Base-by-base conservation (phyloP, 2,797 vertebrate species). In the Cephalopachus bancanus region DNA sequence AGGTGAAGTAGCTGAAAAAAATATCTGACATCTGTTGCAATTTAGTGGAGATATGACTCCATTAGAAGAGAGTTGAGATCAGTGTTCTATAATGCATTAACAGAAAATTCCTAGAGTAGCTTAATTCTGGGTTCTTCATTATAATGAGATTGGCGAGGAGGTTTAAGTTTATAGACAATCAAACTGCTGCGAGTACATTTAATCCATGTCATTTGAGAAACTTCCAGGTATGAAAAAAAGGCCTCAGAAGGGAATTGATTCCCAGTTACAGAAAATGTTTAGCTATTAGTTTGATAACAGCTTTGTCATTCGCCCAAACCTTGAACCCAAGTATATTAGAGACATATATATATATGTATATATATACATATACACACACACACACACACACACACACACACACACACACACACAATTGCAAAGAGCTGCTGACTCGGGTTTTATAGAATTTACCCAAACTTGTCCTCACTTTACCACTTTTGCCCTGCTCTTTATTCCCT, bases 41-140 rank as follows among this genome's bases (percentile, higher is more conserved):
- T 26, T 88, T 55, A 74, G 55, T 88, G n/a, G 8, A 88, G 81
- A n/a, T 19, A 81, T 9, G 81, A 71, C 60, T 71, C 11, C 64
- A 74, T 72, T 88, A 80, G 75, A 55, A 62, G 33, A 60, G 24
- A 81, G 24, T 24, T 88, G 69, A 93, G 10, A 53, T 37, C 57
- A 80, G 4, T 72, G 19, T 53, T 74, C 14, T 64, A 53, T 14
- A 79, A 26, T 55, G n/a, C 3, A 44, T 20, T 30, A n/a, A 59
- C 37, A 80, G 57, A 88, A 33, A 44, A 64, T 88, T 88, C 24
- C 17, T 72, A 72, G n/a, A 88, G 65, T 51, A n/a, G 14, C 24
- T 80, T 93, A 37, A 51, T 93, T 55, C 49, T 88, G 49, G 57
- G 33, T 88, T 88, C 65, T 88, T 64, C n/a, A 44, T 64, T 81